These are phyloP conservation scores for Physeter macrocephalus DNA, from an alignment of 2,113 vertebrate species.

Conservation along the genomic window DNA sequence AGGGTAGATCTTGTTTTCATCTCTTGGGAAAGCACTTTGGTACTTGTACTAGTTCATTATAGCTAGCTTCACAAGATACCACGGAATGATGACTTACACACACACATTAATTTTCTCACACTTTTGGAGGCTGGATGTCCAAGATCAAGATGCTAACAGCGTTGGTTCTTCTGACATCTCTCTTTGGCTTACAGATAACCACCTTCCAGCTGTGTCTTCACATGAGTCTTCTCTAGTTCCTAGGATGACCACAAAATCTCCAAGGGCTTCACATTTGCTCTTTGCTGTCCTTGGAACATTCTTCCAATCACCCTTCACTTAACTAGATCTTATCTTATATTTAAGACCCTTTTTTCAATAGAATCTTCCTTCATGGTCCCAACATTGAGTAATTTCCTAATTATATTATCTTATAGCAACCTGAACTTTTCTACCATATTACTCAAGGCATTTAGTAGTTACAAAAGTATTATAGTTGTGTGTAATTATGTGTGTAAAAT, in stretches of 20 bases:
- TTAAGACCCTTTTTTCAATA: background rate
- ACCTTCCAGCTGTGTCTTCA: background rate
- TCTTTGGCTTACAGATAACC: too few relatives aligned
- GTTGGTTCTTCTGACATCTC: background rate
- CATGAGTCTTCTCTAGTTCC: background rate
- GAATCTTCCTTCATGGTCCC: background rate
- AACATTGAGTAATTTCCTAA: background rate
- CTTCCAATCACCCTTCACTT: background rate
- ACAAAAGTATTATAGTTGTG: background rate
- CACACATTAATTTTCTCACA: too few relatives aligned
- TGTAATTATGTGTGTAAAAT: background rate
- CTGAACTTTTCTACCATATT: background rate
- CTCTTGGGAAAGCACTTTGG: background rate
- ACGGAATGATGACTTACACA: background rate
- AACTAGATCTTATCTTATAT: background rate
- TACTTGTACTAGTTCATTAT: background rate
- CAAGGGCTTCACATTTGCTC: background rate
- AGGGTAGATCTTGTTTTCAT: background rate
- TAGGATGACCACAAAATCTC: too few relatives aligned
- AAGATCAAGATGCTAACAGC: accelerated
- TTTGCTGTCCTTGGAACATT: background rate
- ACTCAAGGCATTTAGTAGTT: background rate
- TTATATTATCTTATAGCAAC: background rate
- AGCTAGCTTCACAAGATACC: background rate
- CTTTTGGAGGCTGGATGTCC: background rate